Conservation (phyloP, 1,140 invertebrate species). For the Bacillus rossius region DNA sequence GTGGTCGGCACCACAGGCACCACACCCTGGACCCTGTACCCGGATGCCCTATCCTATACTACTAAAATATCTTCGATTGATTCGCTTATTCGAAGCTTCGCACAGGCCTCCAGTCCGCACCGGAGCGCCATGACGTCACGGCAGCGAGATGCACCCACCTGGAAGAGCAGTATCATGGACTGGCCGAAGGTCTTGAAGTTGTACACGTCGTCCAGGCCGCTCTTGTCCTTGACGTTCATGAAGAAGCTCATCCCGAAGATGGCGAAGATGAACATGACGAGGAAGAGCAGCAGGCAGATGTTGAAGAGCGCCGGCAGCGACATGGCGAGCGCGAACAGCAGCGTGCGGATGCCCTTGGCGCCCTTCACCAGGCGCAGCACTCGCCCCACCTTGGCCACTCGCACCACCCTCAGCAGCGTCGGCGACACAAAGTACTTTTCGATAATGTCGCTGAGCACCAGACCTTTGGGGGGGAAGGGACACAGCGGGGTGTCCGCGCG, state of each 20-base stretch:
- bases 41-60: too few relatives aligned
- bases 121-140: too few relatives aligned
- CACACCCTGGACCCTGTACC: too few relatives aligned
- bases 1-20: too few relatives aligned
- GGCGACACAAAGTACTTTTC: constrained; percentile 97
- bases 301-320: constrained; percentile 97
- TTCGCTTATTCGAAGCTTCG: too few relatives aligned
- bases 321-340: constrained; percentile 96
- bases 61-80: too few relatives aligned
- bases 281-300: constrained; percentile 94
- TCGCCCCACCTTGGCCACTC: constrained; percentile 96
- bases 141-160: constrained; percentile 60
- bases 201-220: constrained; percentile 93
- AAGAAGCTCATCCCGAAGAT: constrained; percentile 99
- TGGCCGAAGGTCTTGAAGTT: constrained; percentile 99
- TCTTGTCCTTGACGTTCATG: constrained; percentile 93
- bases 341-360: constrained; percentile 94
- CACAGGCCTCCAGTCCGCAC: too few relatives aligned
- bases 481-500: too few relatives aligned
- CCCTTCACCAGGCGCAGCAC: constrained; percentile 95
- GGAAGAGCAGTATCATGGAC: constrained; percentile 96
- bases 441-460: constrained; percentile 93
- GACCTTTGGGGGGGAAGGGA: constrained; percentile 56
- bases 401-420: constrained; percentile 91
- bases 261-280: constrained; percentile 99